Conservation (phyloP, 2,888 invertebrate species). For the Willowsia nigromaculata region DNA sequence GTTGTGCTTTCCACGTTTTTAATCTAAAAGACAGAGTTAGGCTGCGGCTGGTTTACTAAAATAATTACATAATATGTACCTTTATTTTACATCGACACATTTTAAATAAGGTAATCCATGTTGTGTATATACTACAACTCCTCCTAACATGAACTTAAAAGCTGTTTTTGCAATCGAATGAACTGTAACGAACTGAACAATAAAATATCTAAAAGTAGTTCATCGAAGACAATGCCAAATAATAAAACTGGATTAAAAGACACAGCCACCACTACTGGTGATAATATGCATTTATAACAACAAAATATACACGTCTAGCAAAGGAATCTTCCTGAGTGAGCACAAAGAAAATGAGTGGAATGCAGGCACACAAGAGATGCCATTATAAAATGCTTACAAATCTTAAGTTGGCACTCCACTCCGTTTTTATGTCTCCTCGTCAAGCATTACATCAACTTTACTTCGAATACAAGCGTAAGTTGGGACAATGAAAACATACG, state of each 20-base stretch:
- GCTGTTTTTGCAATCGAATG: slow-evolving; percentile 25
- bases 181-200: slow-evolving; percentile 50
- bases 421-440: slow-evolving; percentile 30
- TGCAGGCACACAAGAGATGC: slow-evolving; percentile 33
- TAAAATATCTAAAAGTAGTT: slow-evolving; percentile 53
- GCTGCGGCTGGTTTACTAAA: too few relatives aligned
- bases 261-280: slow-evolving; percentile 48
- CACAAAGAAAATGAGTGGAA: slow-evolving; percentile 28
- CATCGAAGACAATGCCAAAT: slow-evolving; percentile 63
- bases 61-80: too few relatives aligned
- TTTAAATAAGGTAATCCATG: too few relatives aligned
- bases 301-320: background rate
- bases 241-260: slow-evolving; percentile 53
- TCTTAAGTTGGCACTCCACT: slow-evolving; percentile 49
- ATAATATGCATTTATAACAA: too few relatives aligned
- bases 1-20: too few relatives aligned
- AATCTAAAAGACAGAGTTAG: too few relatives aligned
- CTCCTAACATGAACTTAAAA: background rate
- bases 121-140: too few relatives aligned
- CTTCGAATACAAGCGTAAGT: background rate
- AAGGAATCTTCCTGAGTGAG: background rate
- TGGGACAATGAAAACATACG: background rate
- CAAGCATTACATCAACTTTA: slow-evolving; percentile 18
- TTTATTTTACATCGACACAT: too few relatives aligned
- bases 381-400: slow-evolving; percentile 51